phyloP scores from a whole-genome alignment of 2,113 vertebrate genomes.

The Ranitomeya variabilis region DNA sequence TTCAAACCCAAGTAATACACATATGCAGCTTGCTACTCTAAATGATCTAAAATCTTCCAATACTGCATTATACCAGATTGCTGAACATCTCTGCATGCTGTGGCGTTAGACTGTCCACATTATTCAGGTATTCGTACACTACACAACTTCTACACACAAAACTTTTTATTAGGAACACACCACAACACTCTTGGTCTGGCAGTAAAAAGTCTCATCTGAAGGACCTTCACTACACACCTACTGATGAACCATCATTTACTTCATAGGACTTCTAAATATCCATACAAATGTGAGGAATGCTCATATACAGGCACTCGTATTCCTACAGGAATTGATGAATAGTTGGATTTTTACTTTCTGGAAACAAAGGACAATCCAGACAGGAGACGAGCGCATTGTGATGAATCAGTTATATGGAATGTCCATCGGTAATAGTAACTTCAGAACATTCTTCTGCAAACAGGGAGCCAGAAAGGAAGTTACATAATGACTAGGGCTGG shows the following conservation, averaged over 20 bases:
- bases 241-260: neutral
- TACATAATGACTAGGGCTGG: neutral
- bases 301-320: neutral
- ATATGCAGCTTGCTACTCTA: too few species aligned
- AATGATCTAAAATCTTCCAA: too few species aligned
- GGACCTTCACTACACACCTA: neutral
- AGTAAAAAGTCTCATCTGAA: neutral
- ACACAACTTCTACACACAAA: neutral
- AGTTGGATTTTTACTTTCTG: conserved; percentile 7
- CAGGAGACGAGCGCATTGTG: neutral
- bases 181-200: neutral
- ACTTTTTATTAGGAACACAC: neutral
- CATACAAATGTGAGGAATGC: neutral
- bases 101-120: neutral
- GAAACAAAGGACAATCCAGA: conserved; percentile 1
- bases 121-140: neutral
- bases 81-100: neutral
- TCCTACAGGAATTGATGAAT: neutral
- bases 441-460: neutral
- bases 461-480: neutral
- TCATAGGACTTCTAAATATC: neutral
- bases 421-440: neutral
- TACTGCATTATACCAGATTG: neutral
- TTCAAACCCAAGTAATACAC: too few species aligned
- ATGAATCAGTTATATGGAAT: conserved; percentile 2